Evolutionary conservation across 1,140 invertebrate species (phyloP), one percentile per base, ranked within the genome.

Genomic region (Zaprionus ornatus): DNA sequence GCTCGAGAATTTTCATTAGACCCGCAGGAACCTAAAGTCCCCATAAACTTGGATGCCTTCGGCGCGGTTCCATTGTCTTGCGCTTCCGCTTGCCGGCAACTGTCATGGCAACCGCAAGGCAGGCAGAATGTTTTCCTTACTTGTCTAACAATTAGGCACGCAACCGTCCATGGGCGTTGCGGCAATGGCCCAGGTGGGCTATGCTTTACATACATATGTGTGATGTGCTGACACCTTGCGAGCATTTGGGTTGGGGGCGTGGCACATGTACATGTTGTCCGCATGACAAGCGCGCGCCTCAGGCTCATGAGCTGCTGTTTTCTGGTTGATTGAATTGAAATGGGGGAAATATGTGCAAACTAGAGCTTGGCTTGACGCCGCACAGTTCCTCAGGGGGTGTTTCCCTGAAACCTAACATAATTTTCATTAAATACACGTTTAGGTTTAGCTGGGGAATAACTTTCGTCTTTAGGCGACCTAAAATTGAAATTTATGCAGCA

Each of bases 311-410:
- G 74, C 74, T 80, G 64, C 79, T 81, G 78, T 57, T 85, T 85
- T 78, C 71, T 77, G 82, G 74, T 81, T 84, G 82, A 84, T 84
- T 85, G 82, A 84, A 84, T 85, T 78, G 74, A 85, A 85, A 71
- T 62, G 59, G 71, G 65, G 42, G 70, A 54, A 65, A 45, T 55
- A 65, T 40, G 61, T 27, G 60, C 6, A 74, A 74, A 50, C 64
- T 64, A 37, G 50, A 71, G 59, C 54, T 32, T 25, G 54, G 40
- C 54, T 60, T 63, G 52, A 10, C 35, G 35, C 35, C 35, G 48
- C 13, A 27, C 21, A 27, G 35, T 63, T 55, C 65, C 13, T 37
- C 35, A 54, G 19, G 60, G 65, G 50, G 48, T 55, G 57, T 21
- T 74, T 62, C 23, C 23, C 21, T 42, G 37, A n/a, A 27, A 23